Base-by-base conservation (phyloP, 1,140 invertebrate genomes). In the Meloidogyne floridensis region DNA sequence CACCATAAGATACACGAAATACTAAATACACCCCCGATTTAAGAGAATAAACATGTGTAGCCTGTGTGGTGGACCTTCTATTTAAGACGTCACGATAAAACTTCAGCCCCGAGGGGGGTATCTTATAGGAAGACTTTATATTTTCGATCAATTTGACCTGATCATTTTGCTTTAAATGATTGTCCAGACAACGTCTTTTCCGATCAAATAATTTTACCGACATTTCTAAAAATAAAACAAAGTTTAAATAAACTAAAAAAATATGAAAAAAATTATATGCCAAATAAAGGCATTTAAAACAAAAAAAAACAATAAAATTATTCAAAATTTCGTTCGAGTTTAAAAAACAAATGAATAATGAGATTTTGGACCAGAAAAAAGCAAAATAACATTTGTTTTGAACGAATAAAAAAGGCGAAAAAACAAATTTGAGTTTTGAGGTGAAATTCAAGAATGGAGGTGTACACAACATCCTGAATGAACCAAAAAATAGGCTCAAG, bases 121-220 rank as follows among this genome's bases (percentile, higher is more conserved):
- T 32, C 32, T 32, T 32, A 32, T 32, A 32, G 32, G 1, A 32
- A 32, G 32, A 32, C 32, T 32, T 1, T 32, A 77, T 5, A 7
- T 59, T 65, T 65, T n/a, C 7, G 7, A n/a, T 32, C 32, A 2
- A 32, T 32, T 32, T 18, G 11, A 79, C 77, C 77, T 42, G 32
- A 53, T 79, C 77, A 42, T 43, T 43, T 13, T 20, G 6, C 18
- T 72, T 79, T 15, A 79, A 53, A 42, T 71, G 32, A 42, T 69
- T 18, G 43, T 72, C 65, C 7, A 79, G 15, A 69, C 77, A 79
- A 2, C 77, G 10, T n/a, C 77, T 65, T 72, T 79, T 79, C 20
- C 77, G 65, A 20, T 79, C 77, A 53, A 79, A 79, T 72, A 79
- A 69, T 71, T 79, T 79, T 32, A 79, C 11, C 51, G 18, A 15